Evolutionary conservation across 1,140 invertebrate genomes (phyloP), one percentile per base, ranked within the genome.

Genomic region (Brachystomella parvula): DNA sequence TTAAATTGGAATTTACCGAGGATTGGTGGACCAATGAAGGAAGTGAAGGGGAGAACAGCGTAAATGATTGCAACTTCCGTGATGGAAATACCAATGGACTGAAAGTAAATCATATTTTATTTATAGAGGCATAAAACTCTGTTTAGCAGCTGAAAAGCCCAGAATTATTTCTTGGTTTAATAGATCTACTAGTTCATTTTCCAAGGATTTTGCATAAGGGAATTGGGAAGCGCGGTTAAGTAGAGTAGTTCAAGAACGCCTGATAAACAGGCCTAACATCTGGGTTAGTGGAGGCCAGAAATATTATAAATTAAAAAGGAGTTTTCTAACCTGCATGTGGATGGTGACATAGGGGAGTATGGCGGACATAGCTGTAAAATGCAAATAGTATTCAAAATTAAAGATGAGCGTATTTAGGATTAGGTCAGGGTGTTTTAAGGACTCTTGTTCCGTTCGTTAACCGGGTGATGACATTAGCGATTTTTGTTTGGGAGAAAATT

Each of bases 1-100:
- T 9, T 65, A 28, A 64, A 30, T 2, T 1, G n/a, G n/a, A 2
- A 71, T 67, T 82, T 80, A 87, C 86, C 86, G 80, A 87, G 87
- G 58, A 89, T 81, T 26, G 88, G 88, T 24, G 88, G 88, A 73
- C 87, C 88, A 47, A 90, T 75, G 75, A 90, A 88, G 0, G 87
- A 88, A 1, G 88, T 88, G 57, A 91, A 86, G 15, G 89, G 89
- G 71, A 92, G 80, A 15, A 89, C 84, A 71, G 89, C 81, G 78
- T 91, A 92, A 70, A 92, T 88, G 73, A 90, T 85, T 47, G 88
- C 87, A 68, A 90, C 89, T 80, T 93, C 88, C 72, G 88, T 85
- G 63, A 90, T 85, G 26, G 87, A 87, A 26, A 93, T 79, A 63
- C 89, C 90, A 75, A 92, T 86, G n/a, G 30, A 12, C 49, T 53